Evolutionary conservation across 2,113 vertebrate genomes (phyloP).

Genomic region (Calidris pygmaea): DNA sequence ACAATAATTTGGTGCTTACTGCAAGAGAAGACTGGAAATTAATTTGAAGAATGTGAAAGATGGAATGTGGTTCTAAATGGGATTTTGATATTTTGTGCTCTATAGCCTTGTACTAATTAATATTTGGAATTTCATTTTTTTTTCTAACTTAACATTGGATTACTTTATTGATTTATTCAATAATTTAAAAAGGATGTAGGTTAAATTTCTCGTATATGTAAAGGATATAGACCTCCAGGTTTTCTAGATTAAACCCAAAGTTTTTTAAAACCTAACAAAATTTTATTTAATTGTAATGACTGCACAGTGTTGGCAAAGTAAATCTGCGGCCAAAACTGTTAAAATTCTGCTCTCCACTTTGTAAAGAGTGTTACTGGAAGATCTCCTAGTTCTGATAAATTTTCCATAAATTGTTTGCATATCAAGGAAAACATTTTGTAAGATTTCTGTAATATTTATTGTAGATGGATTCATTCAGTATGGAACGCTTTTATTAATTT

Average conservation of each 20-base stretch:
- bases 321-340: not conserved
- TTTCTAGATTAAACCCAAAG: not conserved
- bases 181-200: not conserved
- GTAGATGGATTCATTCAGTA: not conserved
- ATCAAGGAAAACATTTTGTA: not conserved
- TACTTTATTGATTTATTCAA: not conserved
- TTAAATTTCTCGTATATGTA: not conserved
- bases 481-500: fast-evolving
- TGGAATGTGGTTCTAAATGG: not conserved
- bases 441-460: not conserved
- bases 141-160: not conserved
- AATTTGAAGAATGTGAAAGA: not conserved
- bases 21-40: not conserved
- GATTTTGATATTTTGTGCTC: not conserved
- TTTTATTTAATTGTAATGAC: not conserved
- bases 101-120: not conserved
- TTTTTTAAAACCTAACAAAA: not conserved
- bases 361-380: not conserved
- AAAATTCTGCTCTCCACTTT: not conserved
- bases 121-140: not conserved
- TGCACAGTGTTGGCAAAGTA: not conserved
- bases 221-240: not conserved
- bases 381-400: not conserved
- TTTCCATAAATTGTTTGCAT: not conserved
- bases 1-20: not conserved